phyloP scores from a whole-genome alignment of 2,113 vertebrate species.

The Sturnira hondurensis region DNA sequence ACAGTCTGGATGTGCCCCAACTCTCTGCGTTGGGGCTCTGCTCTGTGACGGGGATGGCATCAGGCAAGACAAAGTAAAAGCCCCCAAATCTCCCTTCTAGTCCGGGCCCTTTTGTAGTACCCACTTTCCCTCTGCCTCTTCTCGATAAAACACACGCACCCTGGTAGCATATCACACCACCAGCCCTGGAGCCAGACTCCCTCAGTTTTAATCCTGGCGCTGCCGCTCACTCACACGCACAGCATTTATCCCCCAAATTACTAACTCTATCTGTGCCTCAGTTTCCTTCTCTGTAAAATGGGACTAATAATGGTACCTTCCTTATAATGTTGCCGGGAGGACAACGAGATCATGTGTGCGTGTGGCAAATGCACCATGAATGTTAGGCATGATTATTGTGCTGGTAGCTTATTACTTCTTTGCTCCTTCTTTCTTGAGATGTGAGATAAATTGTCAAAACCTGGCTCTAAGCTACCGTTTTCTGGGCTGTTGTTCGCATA shows the following conservation, averaged over 20 bases:
- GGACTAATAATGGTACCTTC: background rate
- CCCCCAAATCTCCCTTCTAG: background rate
- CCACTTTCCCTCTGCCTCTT: background rate
- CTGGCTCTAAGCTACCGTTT: background rate
- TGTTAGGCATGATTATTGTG: background rate
- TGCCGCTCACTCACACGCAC: background rate
- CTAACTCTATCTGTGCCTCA: background rate
- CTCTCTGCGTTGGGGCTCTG: background rate
- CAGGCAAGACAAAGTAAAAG: background rate
- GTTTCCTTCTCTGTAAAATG: constrained; percentile 1
- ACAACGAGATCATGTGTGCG: background rate
- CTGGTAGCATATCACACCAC: background rate
- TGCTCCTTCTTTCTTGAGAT: background rate
- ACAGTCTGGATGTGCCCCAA: background rate
- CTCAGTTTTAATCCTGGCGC: background rate
- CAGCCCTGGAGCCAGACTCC: background rate
- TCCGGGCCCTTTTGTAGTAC: background rate
- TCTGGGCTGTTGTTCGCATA: background rate
- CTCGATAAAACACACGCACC: background rate
- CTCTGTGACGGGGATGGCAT: background rate
- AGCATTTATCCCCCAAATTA: constrained; percentile 1
- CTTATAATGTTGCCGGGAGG: background rate
- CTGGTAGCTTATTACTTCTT: background rate
- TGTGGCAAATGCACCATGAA: background rate
- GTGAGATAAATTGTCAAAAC: background rate